These are phyloP conservation scores for Silurus glanis DNA, from an alignment of 2,113 vertebrate genomes.

Conservation along the genomic window DNA sequence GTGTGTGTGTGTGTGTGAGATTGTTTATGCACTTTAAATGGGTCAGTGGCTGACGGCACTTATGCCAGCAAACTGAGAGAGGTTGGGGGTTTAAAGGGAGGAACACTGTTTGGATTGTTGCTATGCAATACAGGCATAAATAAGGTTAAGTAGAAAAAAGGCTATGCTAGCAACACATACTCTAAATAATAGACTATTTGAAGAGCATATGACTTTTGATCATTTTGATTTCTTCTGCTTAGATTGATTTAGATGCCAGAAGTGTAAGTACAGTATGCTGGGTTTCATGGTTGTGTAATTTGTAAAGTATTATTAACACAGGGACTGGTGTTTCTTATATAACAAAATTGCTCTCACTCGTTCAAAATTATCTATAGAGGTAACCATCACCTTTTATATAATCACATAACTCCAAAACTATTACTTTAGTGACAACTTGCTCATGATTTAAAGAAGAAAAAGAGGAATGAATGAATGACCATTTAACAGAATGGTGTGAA, in stretches of 20 bases:
- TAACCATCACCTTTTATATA: not conserved
- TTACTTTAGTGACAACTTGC: not conserved
- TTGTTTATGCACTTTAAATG: constrained; percentile 23
- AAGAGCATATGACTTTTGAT: no score
- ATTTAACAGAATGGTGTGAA: not conserved
- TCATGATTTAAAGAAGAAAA: not conserved
- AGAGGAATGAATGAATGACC: not conserved
- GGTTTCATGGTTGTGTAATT: not conserved
- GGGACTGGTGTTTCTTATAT: not conserved
- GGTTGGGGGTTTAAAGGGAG: constrained; percentile 47
- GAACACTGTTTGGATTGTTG: constrained; percentile 68
- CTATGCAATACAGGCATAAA: constrained; percentile 64
- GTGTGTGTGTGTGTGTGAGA: constrained; percentile 34
- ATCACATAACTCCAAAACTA: not conserved
- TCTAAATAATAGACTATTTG: not conserved
- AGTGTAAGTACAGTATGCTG: not conserved
- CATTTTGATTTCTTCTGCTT: not conserved
- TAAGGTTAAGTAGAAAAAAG: constrained; percentile 55
- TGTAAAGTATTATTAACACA: not conserved
- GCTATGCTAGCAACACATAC: constrained; percentile 16
- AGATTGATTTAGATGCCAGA: not conserved
- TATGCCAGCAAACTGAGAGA: constrained; percentile 23
- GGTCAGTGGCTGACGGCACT: constrained; percentile 49
- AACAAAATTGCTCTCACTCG: not conserved
- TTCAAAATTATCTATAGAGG: not conserved